Evolutionary conservation across 2,797 vertebrate genomes (phyloP).

Genomic region (Schizopygopsis pylzovi): DNA sequence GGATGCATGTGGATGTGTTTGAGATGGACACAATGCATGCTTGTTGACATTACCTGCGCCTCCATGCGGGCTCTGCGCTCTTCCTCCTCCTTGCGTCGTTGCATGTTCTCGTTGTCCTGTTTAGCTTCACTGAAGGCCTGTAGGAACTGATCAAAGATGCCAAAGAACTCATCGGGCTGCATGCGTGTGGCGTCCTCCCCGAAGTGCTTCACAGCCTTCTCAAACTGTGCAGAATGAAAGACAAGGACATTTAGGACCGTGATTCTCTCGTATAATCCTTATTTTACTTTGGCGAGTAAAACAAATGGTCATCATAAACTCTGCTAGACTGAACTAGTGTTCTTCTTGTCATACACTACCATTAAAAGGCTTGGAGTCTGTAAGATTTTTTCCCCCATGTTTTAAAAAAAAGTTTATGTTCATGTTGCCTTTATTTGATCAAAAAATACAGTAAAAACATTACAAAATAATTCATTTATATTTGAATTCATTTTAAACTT

Average conservation of each 20-base stretch:
- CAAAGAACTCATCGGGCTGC: slow-evolving; percentile 92
- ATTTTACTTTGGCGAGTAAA: neutral
- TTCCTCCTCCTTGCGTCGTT: slow-evolving; percentile 88
- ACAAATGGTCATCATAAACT: neutral
- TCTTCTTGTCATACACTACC: neutral
- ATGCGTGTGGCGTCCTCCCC: slow-evolving; percentile 83
- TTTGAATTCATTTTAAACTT: neutral
- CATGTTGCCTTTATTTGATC: neutral
- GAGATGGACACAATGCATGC: neutral
- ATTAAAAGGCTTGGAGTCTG: neutral
- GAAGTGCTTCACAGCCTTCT: slow-evolving; percentile 84
- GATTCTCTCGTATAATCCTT: neutral
- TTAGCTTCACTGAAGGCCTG: slow-evolving; percentile 85
- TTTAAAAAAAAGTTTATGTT: neutral
- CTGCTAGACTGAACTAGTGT: neutral
- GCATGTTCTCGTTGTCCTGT: slow-evolving; percentile 89
- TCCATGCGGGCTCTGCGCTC: slow-evolving; percentile 87
- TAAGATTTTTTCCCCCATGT: neutral
- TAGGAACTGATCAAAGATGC: slow-evolving; percentile 90
- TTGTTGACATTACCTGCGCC: slow-evolving; percentile 79
- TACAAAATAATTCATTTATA: neutral
- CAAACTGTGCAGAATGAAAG: slow-evolving; percentile 72
- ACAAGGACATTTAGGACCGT: neutral
- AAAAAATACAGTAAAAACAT: neutral
- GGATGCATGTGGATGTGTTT: neutral